Evolutionary conservation across 2,797 vertebrate genomes (phyloP).

Genomic region (Tapirus indicus): DNA sequence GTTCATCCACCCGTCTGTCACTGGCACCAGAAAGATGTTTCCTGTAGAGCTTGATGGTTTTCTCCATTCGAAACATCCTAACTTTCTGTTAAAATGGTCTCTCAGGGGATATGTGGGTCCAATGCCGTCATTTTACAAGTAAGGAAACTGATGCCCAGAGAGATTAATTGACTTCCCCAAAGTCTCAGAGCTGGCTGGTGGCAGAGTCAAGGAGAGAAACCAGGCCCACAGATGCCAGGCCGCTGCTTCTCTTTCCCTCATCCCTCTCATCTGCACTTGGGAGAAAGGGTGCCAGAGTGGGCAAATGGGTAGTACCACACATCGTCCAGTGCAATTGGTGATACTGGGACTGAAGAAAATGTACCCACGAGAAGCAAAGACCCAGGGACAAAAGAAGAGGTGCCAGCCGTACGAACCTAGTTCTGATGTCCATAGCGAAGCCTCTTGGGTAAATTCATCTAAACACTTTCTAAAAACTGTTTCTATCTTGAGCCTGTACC

Average conservation of each 20-base stretch:
- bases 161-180: background rate
- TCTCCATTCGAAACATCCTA: background rate
- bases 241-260: background rate
- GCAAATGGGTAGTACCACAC: rapidly evolving
- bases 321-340: background rate
- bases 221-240: background rate
- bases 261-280: rapidly evolving
- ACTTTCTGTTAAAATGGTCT: background rate
- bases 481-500: background rate
- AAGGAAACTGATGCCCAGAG: background rate
- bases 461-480: background rate
- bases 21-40: background rate
- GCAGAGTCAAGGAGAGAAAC: background rate
- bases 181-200: background rate
- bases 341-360: background rate
- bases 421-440: background rate
- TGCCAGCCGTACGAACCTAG: background rate
- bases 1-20: background rate
- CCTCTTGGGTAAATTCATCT: background rate
- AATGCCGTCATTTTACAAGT: background rate
- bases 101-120: background rate
- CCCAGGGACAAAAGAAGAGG: background rate
- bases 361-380: background rate
- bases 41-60: background rate
- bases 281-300: background rate